These are phyloP conservation scores for Hypercompe scribonia DNA, from an alignment of 2,888 invertebrate species.

Conservation along the genomic window DNA sequence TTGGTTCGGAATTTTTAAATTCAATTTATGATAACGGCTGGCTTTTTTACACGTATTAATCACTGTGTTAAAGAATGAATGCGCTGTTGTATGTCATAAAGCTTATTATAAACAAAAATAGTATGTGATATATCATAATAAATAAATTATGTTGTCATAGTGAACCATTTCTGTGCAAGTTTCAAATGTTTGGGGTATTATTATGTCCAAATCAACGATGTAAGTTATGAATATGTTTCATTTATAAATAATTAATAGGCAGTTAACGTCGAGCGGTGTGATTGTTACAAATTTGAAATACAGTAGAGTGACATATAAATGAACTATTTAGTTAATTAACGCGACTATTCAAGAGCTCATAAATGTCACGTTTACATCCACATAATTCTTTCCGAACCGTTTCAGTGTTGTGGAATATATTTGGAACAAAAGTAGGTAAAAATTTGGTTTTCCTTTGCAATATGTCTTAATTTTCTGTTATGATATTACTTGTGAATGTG, in stretches of 20 bases:
- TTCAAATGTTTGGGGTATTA: slow-evolving; percentile 29
- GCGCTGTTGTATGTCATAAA: slow-evolving; percentile 21
- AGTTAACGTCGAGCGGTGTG: slow-evolving; percentile 61
- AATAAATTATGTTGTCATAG: slow-evolving; percentile 33
- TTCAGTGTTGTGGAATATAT: slow-evolving; percentile 64
- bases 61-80: slow-evolving; percentile 22
- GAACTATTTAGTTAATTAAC: slow-evolving; percentile 79
- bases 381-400: slow-evolving; percentile 73
- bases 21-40: slow-evolving; percentile 57
- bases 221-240: slow-evolving; percentile 56
- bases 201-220: slow-evolving; percentile 28
- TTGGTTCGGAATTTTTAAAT: slow-evolving; percentile 57
- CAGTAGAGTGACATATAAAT: slow-evolving; percentile 65
- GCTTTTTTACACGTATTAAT: slow-evolving; percentile 33
- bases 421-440: slow-evolving; percentile 58
- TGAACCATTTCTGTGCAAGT: slow-evolving; percentile 26
- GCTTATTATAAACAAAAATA: slow-evolving; percentile 18
- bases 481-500: slow-evolving; percentile 45
- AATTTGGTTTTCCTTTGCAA: slow-evolving; percentile 47
- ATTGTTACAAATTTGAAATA: slow-evolving; percentile 69
- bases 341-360: slow-evolving; percentile 70
- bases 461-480: slow-evolving; percentile 46
- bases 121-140: slow-evolving; percentile 22
- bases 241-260: slow-evolving; percentile 59
- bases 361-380: slow-evolving; percentile 77